A percentile compares a stretch with the other conserved stretches of the same genome.
Conservation (phyloP, 2,797 vertebrate genomes). For the Remorina albescens region DNA sequence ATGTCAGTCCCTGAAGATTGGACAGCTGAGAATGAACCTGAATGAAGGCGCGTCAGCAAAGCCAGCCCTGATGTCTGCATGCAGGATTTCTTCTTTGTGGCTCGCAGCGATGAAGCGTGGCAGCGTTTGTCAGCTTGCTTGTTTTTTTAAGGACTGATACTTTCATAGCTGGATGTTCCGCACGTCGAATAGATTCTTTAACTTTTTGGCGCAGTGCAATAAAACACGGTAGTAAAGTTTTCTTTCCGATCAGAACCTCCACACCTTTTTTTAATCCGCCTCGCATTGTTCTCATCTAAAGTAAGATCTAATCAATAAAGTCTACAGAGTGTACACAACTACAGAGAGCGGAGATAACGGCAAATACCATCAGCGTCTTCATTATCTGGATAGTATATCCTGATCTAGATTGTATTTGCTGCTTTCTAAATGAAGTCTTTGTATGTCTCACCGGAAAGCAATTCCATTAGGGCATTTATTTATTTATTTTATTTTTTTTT, state of each 20-base stretch:
- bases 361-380: conserved; percentile 7
- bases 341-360: conserved; percentile 2
- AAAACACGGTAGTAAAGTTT: not conserved
- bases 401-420: not conserved
- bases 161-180: conserved; percentile 1
- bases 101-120: not conserved
- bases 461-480: not conserved
- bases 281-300: not conserved
- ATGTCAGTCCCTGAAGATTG: not conserved
- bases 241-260: not conserved
- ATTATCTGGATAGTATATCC: conserved; percentile 11
- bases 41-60: not conserved
- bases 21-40: conserved; percentile 3
- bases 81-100: not conserved
- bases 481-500: no score
- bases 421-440: conserved; percentile 8
- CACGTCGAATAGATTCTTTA: no score
- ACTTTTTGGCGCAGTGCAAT: not conserved
- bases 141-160: not conserved
- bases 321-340: not conserved
- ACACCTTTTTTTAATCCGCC: not conserved
- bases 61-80: not conserved
- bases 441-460: conserved; percentile 7
- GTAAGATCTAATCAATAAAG: conserved; percentile 20
- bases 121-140: not conserved